Percentiles rank a stretch among this genome's conserved stretches.
These are phyloP conservation scores for Cybosia mesomella DNA, from an alignment of 2,888 invertebrate species.

Conservation along the genomic window DNA sequence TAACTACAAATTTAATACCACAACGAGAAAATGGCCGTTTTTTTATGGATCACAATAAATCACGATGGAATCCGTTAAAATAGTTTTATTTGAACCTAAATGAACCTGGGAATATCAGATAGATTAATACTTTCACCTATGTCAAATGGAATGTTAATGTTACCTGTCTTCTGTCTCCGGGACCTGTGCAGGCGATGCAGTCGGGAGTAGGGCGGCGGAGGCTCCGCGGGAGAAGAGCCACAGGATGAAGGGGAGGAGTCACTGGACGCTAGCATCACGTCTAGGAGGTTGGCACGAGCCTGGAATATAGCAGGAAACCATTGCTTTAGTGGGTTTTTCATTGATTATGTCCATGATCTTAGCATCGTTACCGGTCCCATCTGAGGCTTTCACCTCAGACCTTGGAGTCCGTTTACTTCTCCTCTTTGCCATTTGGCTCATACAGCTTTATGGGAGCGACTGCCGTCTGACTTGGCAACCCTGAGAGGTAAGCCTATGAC, in stretches of 20 bases:
- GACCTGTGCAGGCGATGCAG: slow-evolving; percentile 90
- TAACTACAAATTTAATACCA: no score
- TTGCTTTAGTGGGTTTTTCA: background rate
- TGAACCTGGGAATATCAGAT: background rate
- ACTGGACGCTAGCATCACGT: slow-evolving; percentile 92
- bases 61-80: background rate
- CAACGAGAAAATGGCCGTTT: background rate
- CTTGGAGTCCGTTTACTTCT: no score
- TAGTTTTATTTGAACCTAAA: background rate
- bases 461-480: no score
- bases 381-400: no score
- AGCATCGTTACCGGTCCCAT: no score
- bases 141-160: slow-evolving; percentile 28
- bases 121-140: background rate
- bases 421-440: no score
- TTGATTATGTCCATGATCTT: no score
- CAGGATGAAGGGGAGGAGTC: slow-evolving; percentile 90
- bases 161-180: slow-evolving; percentile 93
- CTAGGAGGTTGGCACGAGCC: slow-evolving; percentile 92
- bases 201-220: slow-evolving; percentile 88
- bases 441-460: no score
- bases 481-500: background rate
- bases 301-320: slow-evolving; percentile 58
- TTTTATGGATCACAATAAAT: no score
- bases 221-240: slow-evolving; percentile 86